These are phyloP conservation scores for Ophthalmolycus amberensis DNA, from an alignment of 2,113 vertebrate species.

Conservation along the genomic window DNA sequence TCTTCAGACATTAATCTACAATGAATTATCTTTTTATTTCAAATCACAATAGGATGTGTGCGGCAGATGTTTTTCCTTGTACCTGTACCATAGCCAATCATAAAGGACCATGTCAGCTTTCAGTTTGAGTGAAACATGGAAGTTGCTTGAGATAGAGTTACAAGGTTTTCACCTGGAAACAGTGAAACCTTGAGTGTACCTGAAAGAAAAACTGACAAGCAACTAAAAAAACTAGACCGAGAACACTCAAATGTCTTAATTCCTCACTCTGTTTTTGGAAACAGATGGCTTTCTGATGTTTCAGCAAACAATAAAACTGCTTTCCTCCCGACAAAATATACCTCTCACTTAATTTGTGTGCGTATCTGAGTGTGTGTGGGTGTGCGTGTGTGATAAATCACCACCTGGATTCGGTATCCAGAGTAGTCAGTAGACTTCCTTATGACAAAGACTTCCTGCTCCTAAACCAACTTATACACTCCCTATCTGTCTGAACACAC, in stretches of 20 bases:
- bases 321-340: conserved; percentile 60
- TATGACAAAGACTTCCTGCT: conserved; percentile 69
- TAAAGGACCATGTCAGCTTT: neutral
- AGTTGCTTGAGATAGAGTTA: conserved; percentile 10
- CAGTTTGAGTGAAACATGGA: conserved; percentile 19
- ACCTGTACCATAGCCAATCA: neutral
- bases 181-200: conserved; percentile 28
- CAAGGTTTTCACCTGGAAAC: conserved; percentile 41
- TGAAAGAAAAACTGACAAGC: conserved; percentile 23
- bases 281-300: conserved; percentile 74
- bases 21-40: neutral
- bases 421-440: conserved; percentile 59
- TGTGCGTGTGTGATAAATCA: conserved; percentile 63
- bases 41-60: neutral
- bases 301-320: conserved; percentile 77
- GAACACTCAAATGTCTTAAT: conserved; percentile 26
- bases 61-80: conserved; percentile 11
- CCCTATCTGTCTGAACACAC: conserved; percentile 36
- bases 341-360: conserved; percentile 37
- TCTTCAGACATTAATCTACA: neutral
- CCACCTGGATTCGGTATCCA: conserved; percentile 55
- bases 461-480: conserved; percentile 52
- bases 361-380: neutral
- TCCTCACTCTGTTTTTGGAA: conserved; percentile 45
- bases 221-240: conserved; percentile 7